phyloP scores from a whole-genome alignment of 35 echinoderm and acorn worm genomes.

The Apostichopus japonicus region DNA sequence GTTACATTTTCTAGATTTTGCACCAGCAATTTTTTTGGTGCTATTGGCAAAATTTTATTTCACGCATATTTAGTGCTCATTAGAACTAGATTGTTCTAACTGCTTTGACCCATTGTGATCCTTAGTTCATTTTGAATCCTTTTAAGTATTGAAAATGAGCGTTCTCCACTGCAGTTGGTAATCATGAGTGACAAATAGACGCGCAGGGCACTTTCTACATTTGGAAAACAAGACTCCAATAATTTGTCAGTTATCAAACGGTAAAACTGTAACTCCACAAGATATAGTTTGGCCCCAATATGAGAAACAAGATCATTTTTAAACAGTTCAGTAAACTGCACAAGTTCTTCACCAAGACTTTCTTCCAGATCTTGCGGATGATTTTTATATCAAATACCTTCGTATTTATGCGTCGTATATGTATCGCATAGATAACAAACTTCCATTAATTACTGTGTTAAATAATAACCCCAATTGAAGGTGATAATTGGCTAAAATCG shows the following conservation, averaged over 20 bases:
- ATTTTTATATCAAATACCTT: too few relatives aligned
- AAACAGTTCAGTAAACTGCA: constrained; percentile 28
- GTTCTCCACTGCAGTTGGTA: neutral
- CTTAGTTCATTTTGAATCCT: neutral
- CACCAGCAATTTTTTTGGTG: neutral
- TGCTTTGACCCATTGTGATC: constrained; percentile 1
- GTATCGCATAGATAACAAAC: too few relatives aligned
- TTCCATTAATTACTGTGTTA: too few relatives aligned
- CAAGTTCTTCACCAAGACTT: constrained; percentile 5
- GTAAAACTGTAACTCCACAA: neutral
- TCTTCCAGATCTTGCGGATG: neutral
- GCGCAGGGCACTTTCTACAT: neutral
- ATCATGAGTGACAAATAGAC: constrained; percentile 25
- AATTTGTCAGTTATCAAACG: constrained; percentile 1
- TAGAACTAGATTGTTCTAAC: constrained; percentile 7
- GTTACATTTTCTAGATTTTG: constrained; percentile 18
- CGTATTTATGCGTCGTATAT: too few relatives aligned
- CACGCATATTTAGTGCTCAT: neutral
- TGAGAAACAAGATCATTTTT: constrained; percentile 8
- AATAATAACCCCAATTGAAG: too few relatives aligned
- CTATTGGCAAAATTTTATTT: neutral
- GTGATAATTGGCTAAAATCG: too few relatives aligned
- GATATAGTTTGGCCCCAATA: neutral
- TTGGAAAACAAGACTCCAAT: constrained; percentile 5
- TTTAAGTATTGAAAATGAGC: neutral